Evolutionary conservation across 2,888 invertebrate genomes (phyloP).

Genomic region (Hypomecis atomaria): DNA sequence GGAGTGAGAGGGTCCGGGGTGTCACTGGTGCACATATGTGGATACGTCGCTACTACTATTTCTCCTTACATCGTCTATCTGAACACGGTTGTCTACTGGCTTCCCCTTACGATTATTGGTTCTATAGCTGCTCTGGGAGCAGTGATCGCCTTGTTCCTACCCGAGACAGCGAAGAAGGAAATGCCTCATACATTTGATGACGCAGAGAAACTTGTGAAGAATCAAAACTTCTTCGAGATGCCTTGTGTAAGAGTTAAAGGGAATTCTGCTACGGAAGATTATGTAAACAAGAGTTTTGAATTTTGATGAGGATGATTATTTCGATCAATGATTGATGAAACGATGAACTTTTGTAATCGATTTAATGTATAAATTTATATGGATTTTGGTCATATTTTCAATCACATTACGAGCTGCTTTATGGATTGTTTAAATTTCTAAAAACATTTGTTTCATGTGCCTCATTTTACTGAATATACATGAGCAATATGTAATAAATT

Average conservation of each 20-base stretch:
- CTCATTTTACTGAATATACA: too few relatives aligned
- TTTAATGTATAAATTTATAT: too few relatives aligned
- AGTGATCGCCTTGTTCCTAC: slow-evolving; percentile 56
- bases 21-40: slow-evolving; percentile 61
- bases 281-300: slow-evolving; percentile 45
- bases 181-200: slow-evolving; percentile 74
- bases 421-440: too few relatives aligned
- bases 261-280: slow-evolving; percentile 31
- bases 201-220: slow-evolving; percentile 60
- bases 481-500: too few relatives aligned
- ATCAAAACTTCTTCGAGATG: slow-evolving; percentile 59
- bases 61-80: slow-evolving; percentile 69
- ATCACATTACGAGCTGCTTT: too few relatives aligned
- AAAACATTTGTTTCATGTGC: too few relatives aligned
- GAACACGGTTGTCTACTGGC: slow-evolving; percentile 56
- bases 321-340: too few relatives aligned
- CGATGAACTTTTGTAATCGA: too few relatives aligned
- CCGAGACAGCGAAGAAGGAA: slow-evolving; percentile 68
- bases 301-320: slow-evolving; percentile 29
- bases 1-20: slow-evolving; percentile 63
- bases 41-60: slow-evolving; percentile 59
- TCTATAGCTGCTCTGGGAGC: slow-evolving; percentile 51
- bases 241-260: slow-evolving; percentile 53
- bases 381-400: too few relatives aligned
- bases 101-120: slow-evolving; percentile 63